phyloP scores from a whole-genome alignment of 30 jellyfish, hydroid and myxozoan genomes.

The Mastigias papua region DNA sequence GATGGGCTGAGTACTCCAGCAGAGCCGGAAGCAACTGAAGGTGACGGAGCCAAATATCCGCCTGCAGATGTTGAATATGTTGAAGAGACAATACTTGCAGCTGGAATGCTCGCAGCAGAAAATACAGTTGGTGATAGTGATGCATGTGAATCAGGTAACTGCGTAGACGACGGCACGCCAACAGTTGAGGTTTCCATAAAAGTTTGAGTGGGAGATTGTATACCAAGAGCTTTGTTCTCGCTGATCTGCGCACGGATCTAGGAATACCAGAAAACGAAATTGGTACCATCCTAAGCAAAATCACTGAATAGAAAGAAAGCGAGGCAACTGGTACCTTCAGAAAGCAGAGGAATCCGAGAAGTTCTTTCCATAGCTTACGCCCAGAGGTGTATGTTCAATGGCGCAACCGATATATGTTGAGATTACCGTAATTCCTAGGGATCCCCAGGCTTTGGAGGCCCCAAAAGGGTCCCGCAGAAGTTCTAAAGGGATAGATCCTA shows the following conservation, averaged over 20 bases:
- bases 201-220: conserved; percentile 20
- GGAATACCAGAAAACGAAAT: background rate
- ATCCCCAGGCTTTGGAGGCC: too few relatives aligned
- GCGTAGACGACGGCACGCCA: conserved; percentile 1
- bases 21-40: background rate
- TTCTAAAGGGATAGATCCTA: too few relatives aligned
- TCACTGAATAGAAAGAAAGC: too few relatives aligned
- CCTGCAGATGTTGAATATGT: background rate
- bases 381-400: too few relatives aligned
- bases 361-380: too few relatives aligned
- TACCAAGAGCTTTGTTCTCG: conserved; percentile 45
- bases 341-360: too few relatives aligned
- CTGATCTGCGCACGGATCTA: conserved; percentile 49
- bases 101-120: background rate
- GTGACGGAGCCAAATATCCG: background rate
- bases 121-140: background rate
- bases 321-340: too few relatives aligned
- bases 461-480: too few relatives aligned
- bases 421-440: too few relatives aligned
- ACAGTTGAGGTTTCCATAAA: background rate
- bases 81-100: background rate
- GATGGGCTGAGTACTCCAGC: background rate
- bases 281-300: too few relatives aligned
- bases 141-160: background rate
- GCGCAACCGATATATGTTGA: too few relatives aligned